These are phyloP conservation scores for Actias luna DNA, from an alignment of 2,888 invertebrate species.

Conservation along the genomic window DNA sequence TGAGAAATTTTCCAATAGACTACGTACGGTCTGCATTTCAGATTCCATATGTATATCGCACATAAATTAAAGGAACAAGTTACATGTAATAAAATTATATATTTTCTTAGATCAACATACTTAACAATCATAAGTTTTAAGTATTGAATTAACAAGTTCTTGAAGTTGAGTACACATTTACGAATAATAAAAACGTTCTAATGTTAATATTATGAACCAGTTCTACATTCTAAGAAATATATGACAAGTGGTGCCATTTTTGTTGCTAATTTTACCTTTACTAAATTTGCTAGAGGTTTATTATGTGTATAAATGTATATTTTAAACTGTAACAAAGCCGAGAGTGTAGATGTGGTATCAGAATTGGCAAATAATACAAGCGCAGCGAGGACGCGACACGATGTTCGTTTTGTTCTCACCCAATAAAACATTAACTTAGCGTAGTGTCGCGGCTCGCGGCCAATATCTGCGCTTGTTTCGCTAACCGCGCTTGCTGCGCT, in stretches of 20 bases:
- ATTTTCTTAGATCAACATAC: too few species aligned
- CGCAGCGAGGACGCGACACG: constrained; percentile 18
- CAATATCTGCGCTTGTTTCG: too few species aligned
- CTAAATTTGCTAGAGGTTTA: not conserved
- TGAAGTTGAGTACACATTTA: not conserved
- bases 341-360: not conserved
- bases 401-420: constrained; percentile 18
- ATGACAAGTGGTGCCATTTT: not conserved
- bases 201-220: not conserved
- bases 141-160: not conserved
- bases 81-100: too few species aligned
- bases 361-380: constrained; percentile 7
- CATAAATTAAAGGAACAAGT: not conserved
- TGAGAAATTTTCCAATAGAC: not conserved
- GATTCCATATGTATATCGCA: too few species aligned
- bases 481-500: not conserved
- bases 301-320: not conserved
- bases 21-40: too few species aligned
- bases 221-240: not conserved
- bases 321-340: not conserved
- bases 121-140: too few species aligned
- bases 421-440: not conserved
- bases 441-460: constrained; percentile 9
- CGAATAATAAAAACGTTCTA: not conserved
- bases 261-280: not conserved